These are phyloP conservation scores for Coleophora flavipennella DNA, from an alignment of 2,888 invertebrate species.

Conservation along the genomic window DNA sequence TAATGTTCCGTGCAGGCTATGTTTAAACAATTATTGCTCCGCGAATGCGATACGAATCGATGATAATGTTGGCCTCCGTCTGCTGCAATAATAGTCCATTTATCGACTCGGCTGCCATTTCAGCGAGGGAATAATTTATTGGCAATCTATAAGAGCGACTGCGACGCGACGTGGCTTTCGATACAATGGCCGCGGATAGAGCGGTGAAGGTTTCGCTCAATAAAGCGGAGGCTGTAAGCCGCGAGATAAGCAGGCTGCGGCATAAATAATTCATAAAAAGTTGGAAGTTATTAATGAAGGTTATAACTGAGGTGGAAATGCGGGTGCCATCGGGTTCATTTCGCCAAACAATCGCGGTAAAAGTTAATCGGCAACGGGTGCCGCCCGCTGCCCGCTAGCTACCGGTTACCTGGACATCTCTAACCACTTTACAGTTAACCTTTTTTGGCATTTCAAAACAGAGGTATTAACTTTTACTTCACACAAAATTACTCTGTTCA, in stretches of 20 bases:
- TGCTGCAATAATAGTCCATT: constrained; percentile 65
- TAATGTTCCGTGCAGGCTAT: constrained; percentile 55
- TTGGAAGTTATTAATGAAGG: constrained; percentile 55
- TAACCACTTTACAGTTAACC: constrained; percentile 7
- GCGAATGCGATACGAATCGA: constrained; percentile 63
- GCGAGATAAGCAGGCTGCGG: constrained; percentile 48
- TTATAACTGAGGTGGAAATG: constrained; percentile 44
- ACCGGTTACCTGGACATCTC: constrained; percentile 2
- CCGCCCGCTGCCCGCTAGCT: constrained; percentile 18
- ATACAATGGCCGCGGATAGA: constrained; percentile 38
- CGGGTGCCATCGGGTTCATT: constrained; percentile 27
- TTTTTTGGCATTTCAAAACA: constrained; percentile 3
- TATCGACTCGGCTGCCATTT: constrained; percentile 61
- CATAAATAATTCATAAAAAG: constrained; percentile 65
- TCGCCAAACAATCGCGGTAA: constrained; percentile 33
- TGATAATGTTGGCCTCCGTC: constrained; percentile 65
- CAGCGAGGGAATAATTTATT: constrained; percentile 63
- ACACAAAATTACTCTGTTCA: too few species aligned
- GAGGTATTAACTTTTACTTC: background rate
- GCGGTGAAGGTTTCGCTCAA: constrained; percentile 52
- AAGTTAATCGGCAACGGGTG: constrained; percentile 25
- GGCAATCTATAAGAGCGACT: constrained; percentile 51
- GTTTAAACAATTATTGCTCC: constrained; percentile 66
- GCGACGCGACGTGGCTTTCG: constrained; percentile 50
- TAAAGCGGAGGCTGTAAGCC: constrained; percentile 52